phyloP scores from a whole-genome alignment of 1,140 invertebrate genomes.

The Caenorhabditis remanei region DNA sequence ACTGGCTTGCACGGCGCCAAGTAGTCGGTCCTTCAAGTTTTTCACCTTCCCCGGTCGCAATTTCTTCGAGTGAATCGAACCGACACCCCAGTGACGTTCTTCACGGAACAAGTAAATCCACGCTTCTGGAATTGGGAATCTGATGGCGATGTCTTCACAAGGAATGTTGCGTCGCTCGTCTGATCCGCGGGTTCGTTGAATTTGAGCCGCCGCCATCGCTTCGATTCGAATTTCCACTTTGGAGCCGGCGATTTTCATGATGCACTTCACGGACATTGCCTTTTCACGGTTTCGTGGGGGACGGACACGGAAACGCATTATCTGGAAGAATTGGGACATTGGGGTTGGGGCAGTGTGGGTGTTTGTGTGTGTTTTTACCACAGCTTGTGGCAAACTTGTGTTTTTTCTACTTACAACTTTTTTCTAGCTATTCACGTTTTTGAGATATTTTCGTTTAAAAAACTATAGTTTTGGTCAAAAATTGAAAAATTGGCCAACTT shows the following conservation, averaged over 20 bases:
- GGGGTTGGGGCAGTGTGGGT: neutral
- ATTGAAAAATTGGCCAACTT: no score
- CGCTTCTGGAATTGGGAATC: constrained; percentile 96
- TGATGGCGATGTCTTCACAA: constrained; percentile 95
- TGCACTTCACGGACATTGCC: constrained; percentile 90
- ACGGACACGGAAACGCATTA: constrained; percentile 94
- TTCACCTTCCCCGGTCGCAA: constrained; percentile 84
- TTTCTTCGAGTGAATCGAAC: constrained; percentile 96
- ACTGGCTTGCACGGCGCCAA: constrained; percentile 89
- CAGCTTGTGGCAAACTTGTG: neutral
- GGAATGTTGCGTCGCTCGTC: constrained; percentile 90
- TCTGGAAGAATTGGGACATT: constrained; percentile 77
- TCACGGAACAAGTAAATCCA: constrained; percentile 98
- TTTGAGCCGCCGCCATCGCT: constrained; percentile 94
- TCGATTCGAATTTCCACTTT: constrained; percentile 89
- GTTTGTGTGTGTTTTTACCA: no score
- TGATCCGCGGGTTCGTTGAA: constrained; percentile 78
- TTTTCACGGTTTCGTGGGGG: constrained; percentile 96
- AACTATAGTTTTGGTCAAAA: no score
- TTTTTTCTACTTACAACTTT: no score
- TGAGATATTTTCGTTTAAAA: no score
- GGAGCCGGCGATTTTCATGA: constrained; percentile 78
- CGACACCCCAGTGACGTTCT: constrained; percentile 97
- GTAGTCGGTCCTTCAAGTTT: constrained; percentile 92
- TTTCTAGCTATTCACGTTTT: no score